These are phyloP conservation scores for Apotomis betuletana DNA, from an alignment of 2,888 invertebrate genomes.

Conservation along the genomic window DNA sequence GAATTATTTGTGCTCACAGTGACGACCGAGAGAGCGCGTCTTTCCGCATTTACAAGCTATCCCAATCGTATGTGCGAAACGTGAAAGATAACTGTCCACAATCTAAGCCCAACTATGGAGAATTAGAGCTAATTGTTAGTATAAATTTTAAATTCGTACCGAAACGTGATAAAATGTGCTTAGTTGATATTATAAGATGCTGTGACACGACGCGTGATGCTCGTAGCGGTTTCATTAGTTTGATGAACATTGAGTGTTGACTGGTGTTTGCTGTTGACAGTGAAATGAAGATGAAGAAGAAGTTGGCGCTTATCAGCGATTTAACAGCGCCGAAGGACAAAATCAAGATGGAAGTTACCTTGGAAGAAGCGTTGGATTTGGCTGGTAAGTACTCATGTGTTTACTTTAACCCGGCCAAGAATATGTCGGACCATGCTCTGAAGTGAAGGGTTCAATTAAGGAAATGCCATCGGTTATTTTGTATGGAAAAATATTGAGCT, in stretches of 20 bases:
- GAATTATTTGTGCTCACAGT: not conserved
- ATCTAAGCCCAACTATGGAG: not conserved
- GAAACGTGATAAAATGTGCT: constrained; percentile 30
- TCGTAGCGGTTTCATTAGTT: not conserved
- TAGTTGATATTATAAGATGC: not conserved
- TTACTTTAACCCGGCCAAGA: too few relatives aligned
- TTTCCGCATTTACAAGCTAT: too few relatives aligned
- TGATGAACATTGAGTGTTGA: not conserved
- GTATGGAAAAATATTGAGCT: too few relatives aligned
- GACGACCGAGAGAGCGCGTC: not conserved
- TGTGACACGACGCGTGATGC: not conserved
- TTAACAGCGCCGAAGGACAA: constrained; percentile 46
- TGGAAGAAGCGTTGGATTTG: constrained; percentile 69
- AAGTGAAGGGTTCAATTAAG: too few relatives aligned
- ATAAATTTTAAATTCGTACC: not conserved
- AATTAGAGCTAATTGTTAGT: not conserved
- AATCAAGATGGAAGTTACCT: constrained; percentile 53
- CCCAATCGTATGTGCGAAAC: too few relatives aligned
- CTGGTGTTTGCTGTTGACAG: constrained; percentile 22
- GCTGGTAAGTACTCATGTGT: constrained; percentile 55
- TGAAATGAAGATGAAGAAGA: constrained; percentile 43
- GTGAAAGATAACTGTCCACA: not conserved
- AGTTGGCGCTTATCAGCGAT: constrained; percentile 26
- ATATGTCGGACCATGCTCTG: too few relatives aligned
- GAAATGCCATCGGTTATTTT: too few relatives aligned